Evolutionary conservation across 1,140 invertebrate species (phyloP), one percentile per base, ranked within the genome.

Genomic region (Sinonovacula constricta): DNA sequence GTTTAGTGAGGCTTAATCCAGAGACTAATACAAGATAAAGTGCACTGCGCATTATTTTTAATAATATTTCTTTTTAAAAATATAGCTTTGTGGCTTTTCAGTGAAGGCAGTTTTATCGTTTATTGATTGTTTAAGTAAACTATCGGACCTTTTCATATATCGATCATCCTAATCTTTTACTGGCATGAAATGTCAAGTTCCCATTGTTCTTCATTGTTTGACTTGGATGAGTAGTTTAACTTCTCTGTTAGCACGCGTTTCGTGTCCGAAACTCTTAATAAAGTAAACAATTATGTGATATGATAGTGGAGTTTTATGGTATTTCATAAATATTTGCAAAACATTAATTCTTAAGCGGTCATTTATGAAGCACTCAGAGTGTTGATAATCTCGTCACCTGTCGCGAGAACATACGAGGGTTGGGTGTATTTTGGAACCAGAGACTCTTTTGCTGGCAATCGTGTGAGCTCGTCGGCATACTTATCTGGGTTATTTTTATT

Each of bases 281-380:
- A 18, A 45, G 18, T 45, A 45, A 45, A 45, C 39, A 75, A 54
- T 34, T 24, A 33, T 28, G 26, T 51, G 51, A 66, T 75, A 65
- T 22, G 18, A 51, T 3, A 12, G 39, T 7, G 24, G 51, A 54
- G 26, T 65, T 75, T 75, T 75, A 75, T 75, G 24, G 63, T 33
- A 7, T 75, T 75, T 34, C 59, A 75, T 75, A 75, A 75, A 75
- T 75, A 75, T 75, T 75, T 75, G 71, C 62, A 66, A 75, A 75
- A 75, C 62, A 66, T 75, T 65, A 66, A 66, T 34, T 66, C 60
- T 66, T 75, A 36, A 4, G 15, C 10, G 30, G 10, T 30, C 71
- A 65, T 65, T 75, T 34, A 53, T 31, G 51, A 15, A 62, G 49
- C 62, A 30, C 34, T 7, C n/a, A n/a, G 63, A 54, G 62, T 75